These are phyloP conservation scores for Anthoptus insignis DNA, from an alignment of 2,888 invertebrate genomes.

Conservation along the genomic window DNA sequence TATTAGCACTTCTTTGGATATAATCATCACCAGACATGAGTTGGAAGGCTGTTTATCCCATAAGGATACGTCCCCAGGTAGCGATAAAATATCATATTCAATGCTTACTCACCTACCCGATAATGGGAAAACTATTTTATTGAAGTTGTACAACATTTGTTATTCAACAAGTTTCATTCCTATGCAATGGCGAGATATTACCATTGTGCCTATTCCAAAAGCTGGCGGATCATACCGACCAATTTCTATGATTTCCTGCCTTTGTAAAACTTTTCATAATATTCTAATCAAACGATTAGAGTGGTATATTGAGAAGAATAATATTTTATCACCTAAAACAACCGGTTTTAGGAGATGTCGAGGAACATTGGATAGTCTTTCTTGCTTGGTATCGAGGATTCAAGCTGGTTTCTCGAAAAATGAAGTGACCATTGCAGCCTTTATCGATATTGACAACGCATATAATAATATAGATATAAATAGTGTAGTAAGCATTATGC, in stretches of 20 bases:
- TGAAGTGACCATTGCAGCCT: no score
- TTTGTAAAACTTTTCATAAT: slow-evolving; percentile 5
- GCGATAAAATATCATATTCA: no score
- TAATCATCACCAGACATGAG: no score
- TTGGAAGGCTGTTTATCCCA: no score
- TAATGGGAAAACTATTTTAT: no score
- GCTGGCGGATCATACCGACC: neutral
- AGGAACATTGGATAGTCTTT: neutral
- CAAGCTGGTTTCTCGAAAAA: neutral
- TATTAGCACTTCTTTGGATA: no score
- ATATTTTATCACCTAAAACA: neutral
- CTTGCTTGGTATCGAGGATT: slow-evolving; percentile 1
- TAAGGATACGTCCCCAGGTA: no score
- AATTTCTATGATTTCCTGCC: slow-evolving; percentile 3
- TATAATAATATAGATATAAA: neutral
- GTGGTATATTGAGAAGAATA: neutral
- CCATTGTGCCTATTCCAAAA: neutral
- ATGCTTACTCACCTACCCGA: no score
- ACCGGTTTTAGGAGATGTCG: neutral
- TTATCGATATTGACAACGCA: no score
- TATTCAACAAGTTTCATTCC: neutral
- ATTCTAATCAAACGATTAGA: slow-evolving; percentile 5
- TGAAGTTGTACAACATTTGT: no score
- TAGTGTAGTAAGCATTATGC: neutral
- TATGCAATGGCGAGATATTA: neutral